phyloP scores from a whole-genome alignment of 2,797 vertebrate genomes.

The Trematocara caparti region DNA sequence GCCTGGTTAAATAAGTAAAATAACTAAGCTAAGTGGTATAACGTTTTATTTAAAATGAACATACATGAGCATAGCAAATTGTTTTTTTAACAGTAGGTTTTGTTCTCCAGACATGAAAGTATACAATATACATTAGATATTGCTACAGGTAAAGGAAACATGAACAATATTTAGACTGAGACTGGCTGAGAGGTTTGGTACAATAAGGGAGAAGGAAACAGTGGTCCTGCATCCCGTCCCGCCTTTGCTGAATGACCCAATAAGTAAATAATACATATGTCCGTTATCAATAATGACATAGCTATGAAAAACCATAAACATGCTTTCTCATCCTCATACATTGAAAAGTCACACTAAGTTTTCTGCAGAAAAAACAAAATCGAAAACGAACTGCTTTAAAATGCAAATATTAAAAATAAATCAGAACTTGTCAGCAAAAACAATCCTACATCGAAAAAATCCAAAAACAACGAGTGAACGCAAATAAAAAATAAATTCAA shows the following conservation, averaged over 20 bases:
- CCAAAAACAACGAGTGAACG: constrained; percentile 54
- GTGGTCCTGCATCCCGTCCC: constrained; percentile 49
- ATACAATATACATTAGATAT: constrained; percentile 81
- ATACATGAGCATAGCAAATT: constrained; percentile 82
- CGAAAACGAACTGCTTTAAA: constrained; percentile 62
- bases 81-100: constrained; percentile 74
- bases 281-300: constrained; percentile 63
- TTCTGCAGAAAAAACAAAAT: constrained; percentile 56
- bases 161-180: constrained; percentile 65
- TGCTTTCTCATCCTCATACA: constrained; percentile 76
- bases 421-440: constrained; percentile 53
- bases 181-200: constrained; percentile 54
- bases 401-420: constrained; percentile 55
- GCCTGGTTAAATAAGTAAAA: constrained; percentile 78
- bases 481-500: constrained; percentile 66
- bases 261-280: constrained; percentile 61
- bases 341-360: constrained; percentile 65
- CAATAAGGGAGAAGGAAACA: constrained; percentile 47
- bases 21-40: constrained; percentile 80
- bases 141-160: constrained; percentile 69
- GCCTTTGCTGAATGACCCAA: constrained; percentile 61
- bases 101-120: constrained; percentile 78
- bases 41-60: constrained; percentile 84
- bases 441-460: constrained; percentile 63
- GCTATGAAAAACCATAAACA: constrained; percentile 76